phyloP scores from a whole-genome alignment of 2,797 vertebrate genomes.

The Pempheris klunzingeri region DNA sequence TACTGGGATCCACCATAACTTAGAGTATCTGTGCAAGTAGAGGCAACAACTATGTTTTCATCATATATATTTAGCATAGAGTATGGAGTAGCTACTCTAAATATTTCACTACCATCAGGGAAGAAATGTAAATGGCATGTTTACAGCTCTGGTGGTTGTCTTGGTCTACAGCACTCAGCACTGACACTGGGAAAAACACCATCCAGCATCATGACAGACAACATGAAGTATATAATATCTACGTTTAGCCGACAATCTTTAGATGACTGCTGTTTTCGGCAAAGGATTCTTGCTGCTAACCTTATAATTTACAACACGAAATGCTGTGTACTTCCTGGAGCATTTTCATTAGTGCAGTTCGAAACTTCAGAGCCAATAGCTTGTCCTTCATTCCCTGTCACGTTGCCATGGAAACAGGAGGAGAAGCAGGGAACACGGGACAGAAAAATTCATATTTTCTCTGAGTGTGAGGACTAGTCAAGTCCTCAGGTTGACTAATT shows the following conservation, averaged over 20 bases:
- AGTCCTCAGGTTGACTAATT: slow-evolving; percentile 58
- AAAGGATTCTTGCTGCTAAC: slow-evolving; percentile 4
- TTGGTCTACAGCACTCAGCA: too few relatives aligned
- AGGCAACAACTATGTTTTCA: background rate
- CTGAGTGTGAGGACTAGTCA: slow-evolving; percentile 52
- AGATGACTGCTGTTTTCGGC: background rate
- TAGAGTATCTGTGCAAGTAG: background rate
- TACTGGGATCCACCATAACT: background rate
- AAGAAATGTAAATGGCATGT: too few relatives aligned
- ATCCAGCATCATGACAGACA: background rate
- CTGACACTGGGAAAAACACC: background rate
- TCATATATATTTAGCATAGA: background rate
- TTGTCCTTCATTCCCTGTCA: slow-evolving; percentile 78
- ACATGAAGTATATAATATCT: too few relatives aligned
- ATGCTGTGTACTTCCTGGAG: slow-evolving; percentile 62
- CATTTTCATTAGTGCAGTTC: slow-evolving; percentile 77
- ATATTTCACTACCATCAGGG: background rate
- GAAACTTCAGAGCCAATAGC: slow-evolving; percentile 78
- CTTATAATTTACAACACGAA: slow-evolving; percentile 27
- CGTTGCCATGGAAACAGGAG: slow-evolving; percentile 88
- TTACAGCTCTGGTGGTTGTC: too few relatives aligned
- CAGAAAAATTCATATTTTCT: slow-evolving; percentile 77
- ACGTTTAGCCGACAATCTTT: background rate
- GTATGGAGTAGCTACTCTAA: background rate
- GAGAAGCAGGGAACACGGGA: slow-evolving; percentile 72